Percentiles rank a stretch among this genome's conserved stretches.
Conservation (phyloP, 2,797 vertebrate species). For the Cuniculus paca region DNA sequence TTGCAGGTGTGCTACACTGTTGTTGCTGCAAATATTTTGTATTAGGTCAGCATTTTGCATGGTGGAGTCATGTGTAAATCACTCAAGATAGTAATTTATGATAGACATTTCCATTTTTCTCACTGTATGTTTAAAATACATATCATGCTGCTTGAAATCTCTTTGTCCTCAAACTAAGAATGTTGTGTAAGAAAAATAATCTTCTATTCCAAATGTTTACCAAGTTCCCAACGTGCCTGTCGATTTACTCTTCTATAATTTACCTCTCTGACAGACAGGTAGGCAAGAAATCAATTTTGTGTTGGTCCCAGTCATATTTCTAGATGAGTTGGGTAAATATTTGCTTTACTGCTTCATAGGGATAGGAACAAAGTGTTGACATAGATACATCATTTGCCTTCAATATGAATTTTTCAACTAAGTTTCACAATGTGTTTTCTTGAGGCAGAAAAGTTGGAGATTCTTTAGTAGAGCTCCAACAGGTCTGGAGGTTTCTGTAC, state of each 20-base stretch:
- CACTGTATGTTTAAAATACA: conserved; percentile 35
- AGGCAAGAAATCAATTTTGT: conserved; percentile 64
- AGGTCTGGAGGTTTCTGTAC: neutral
- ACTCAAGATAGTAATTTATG: conserved; percentile 14
- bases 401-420: neutral
- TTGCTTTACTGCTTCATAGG: conserved; percentile 58
- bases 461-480: neutral
- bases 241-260: conserved; percentile 20
- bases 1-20: conserved; percentile 66
- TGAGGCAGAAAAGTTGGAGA: neutral
- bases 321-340: conserved; percentile 61
- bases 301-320: conserved; percentile 35
- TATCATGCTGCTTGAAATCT: neutral
- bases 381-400: conserved; percentile 39
- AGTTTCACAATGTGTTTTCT: conserved; percentile 49
- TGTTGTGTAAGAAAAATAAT: neutral
- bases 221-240: neutral
- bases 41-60: conserved; percentile 59
- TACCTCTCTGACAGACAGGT: neutral
- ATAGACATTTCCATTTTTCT: neutral
- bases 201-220: conserved; percentile 46
- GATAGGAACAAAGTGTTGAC: conserved; percentile 33
- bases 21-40: conserved; percentile 83
- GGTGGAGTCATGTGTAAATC: conserved; percentile 41
- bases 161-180: neutral